Evolutionary conservation across 1,140 invertebrate genomes (phyloP), one percentile per base, ranked within the genome.

Genomic region (Nephotettix cincticeps): DNA sequence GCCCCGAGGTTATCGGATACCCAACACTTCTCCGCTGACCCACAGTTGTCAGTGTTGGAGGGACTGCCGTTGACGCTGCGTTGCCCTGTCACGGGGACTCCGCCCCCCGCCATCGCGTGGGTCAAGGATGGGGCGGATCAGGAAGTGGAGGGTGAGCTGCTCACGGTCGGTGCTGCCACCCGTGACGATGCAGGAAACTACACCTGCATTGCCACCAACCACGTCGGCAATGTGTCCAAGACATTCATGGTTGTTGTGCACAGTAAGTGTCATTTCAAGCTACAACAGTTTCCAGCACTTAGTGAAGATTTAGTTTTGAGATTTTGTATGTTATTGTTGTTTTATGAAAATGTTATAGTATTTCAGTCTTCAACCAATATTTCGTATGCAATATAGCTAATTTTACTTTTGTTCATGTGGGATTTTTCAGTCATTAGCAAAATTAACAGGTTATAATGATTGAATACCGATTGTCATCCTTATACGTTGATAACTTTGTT

Each of bases 151-250:
- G 61, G 32, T 36, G 40, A 19, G 47, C 30, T 70, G 29, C 27
- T 54, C 29, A 17, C 28, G 25, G 21, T 69, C 32, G 19, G 17
- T 21, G n/a, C 27, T 13, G 45, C 25, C 43, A 36, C 32, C 4
- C 14, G 17, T n/a, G 14, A 58, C 11, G 51, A 70, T 19, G 71
- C 74, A 51, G 75, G 75, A 0, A 73, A 72, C 13, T 76, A 76
- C 43, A 73, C 70, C 1, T 76, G 75, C 51, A 72, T 68, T 28
- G 72, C 74, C 23, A 58, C 67, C 30, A 75, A 74, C 45, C 32
- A 66, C 23, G 71, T 58, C 45, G 75, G 74, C 17, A 70, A 65
- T 29, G 61, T 70, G 19, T 61, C 69, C 13, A 70, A 70, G 29
- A 45, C 69, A 3, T 70, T 70, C 19, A 32, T 65, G 23, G 67